A percentile compares a stretch with the other conserved stretches of the same genome.
Conservation (phyloP, 35 echinoderm and acorn worm species). For the Apostichopus parvimensis region DNA sequence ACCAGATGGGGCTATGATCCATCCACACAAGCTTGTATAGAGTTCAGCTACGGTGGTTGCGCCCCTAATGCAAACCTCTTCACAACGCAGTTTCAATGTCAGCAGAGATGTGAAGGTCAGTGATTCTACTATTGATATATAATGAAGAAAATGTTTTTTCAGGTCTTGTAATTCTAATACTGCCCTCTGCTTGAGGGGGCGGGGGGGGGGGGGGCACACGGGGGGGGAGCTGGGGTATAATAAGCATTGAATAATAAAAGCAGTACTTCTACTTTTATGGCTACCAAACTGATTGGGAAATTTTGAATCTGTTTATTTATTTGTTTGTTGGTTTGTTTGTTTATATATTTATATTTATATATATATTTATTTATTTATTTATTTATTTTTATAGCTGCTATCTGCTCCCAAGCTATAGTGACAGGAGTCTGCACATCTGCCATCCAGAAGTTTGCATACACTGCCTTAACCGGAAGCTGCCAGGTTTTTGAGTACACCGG, state of each 20-base stretch:
- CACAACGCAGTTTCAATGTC: background rate
- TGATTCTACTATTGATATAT: too few relatives aligned
- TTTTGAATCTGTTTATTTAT: too few relatives aligned
- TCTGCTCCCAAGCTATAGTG: background rate
- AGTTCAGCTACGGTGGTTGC: background rate
- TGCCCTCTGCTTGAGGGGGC: too few relatives aligned
- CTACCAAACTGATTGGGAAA: too few relatives aligned
- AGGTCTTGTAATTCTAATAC: too few relatives aligned
- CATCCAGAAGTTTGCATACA: background rate
- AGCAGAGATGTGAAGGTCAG: conserved; percentile 7
- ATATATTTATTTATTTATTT: background rate
- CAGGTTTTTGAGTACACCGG: background rate
- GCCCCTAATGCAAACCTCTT: background rate
- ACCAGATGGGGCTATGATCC: background rate
- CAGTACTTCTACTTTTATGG: background rate
- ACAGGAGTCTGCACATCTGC: background rate
- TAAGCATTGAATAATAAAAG: background rate
- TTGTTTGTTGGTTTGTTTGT: too few relatives aligned
- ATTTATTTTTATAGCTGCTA: background rate
- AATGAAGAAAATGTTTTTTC: too few relatives aligned
- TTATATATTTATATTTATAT: too few relatives aligned
- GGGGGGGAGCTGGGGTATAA: too few relatives aligned
- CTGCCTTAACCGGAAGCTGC: background rate
- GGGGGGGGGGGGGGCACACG: too few relatives aligned
- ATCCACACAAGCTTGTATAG: background rate